Evolutionary conservation across 2,113 vertebrate species (phyloP).

Genomic region (Actenoides lindsayi): DNA sequence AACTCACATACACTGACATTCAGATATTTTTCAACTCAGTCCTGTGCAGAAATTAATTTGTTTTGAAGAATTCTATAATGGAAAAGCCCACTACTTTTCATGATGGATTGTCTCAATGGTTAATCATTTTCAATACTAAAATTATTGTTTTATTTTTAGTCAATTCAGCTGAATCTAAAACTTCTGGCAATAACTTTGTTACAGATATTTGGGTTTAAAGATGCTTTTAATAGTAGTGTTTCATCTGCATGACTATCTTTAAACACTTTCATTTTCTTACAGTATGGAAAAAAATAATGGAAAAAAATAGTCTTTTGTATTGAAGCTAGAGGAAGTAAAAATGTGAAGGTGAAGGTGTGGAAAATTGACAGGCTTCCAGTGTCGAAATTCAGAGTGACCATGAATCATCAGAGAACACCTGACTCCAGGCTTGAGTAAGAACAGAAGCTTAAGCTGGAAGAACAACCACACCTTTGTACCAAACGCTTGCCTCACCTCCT

Average conservation of each 20-base stretch:
- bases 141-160: not conserved
- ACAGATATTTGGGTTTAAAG: not conserved
- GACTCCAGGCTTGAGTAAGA: not conserved
- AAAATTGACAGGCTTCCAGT: not conserved
- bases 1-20: fast-evolving
- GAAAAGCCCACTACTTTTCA: not conserved
- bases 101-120: not conserved
- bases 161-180: not conserved
- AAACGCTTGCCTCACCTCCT: not conserved
- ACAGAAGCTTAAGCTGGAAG: not conserved
- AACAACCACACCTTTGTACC: not conserved
- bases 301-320: not conserved
- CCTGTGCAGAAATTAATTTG: not conserved
- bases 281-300: not conserved
- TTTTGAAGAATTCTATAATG: not conserved
- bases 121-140: not conserved
- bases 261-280: not conserved
- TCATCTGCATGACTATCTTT: not conserved
- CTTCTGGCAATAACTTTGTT: not conserved
- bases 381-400: not conserved
- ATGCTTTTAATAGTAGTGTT: not conserved
- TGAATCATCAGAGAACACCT: not conserved
- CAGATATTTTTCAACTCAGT: not conserved
- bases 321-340: not conserved
- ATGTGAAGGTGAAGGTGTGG: not conserved